phyloP scores from a whole-genome alignment of 30 jellyfish, hydroid and myxozoan species.

The Aurelia sp. region DNA sequence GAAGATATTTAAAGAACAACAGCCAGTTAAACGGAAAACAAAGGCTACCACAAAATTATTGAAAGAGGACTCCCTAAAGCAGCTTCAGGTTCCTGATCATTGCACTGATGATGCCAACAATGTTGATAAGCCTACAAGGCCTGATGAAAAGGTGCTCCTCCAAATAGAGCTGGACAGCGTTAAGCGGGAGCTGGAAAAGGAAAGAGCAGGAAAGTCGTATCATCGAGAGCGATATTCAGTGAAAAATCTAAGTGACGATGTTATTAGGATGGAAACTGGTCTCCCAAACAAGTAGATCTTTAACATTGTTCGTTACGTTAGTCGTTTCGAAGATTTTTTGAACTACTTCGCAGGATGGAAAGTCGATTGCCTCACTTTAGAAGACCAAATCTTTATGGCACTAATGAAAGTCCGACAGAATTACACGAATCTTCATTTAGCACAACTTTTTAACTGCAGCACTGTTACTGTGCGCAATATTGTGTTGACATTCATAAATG shows the following conservation, averaged over 20 bases:
- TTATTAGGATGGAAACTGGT: not conserved
- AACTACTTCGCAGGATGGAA: conserved; percentile 1
- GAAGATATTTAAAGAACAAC: not conserved
- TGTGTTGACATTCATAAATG: not conserved
- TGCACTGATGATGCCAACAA: not conserved
- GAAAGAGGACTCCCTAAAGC: not conserved
- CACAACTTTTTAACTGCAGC: not conserved
- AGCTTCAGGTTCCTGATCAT: not conserved
- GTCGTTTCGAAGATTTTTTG: not conserved
- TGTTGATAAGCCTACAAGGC: not conserved
- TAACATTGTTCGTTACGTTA: not conserved
- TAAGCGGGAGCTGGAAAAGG: conserved; percentile 11
- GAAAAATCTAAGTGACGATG: not conserved
- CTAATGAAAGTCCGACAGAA: conserved; percentile 1
- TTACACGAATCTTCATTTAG: too few relatives aligned
- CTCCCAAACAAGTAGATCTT: too few relatives aligned
- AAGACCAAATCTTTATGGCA: not conserved
- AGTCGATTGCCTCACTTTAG: not conserved
- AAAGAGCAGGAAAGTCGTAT: not conserved
- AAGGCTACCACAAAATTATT: not conserved
- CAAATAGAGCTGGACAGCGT: conserved; percentile 4
- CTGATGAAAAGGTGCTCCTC: not conserved
- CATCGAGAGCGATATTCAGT: not conserved
- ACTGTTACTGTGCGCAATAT: too few relatives aligned
- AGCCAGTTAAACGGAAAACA: not conserved